Evolutionary conservation across 2,797 vertebrate genomes (phyloP), one percentile per base, ranked within the genome.

Genomic region (Bradypus variegatus): DNA sequence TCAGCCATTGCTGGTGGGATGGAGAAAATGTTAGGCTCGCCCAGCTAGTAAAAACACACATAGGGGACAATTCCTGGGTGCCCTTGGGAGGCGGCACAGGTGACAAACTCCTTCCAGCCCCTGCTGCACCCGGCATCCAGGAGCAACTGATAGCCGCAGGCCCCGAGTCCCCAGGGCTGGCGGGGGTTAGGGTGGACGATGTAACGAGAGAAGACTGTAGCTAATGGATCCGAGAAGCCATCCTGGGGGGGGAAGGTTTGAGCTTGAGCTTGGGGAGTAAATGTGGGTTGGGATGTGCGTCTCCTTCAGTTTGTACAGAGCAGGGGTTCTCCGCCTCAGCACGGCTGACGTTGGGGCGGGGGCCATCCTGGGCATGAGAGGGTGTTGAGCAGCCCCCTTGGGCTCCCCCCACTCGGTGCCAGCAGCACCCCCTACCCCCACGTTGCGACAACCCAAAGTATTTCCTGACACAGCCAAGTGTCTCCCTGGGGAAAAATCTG

Each of bases 331-430:
- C 15, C 5, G 25, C 18, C 8, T 45, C 6, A 1, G 50, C 29
- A 33, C 73, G 3, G 7, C 2, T 2, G n/a, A 36, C 48, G 5
- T 8, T 19, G 58, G 19, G n/a, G 67, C n/a, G 8, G n/a, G 70
- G 29, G 8, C 16, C 3, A 0, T 45, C 75, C 75, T 4, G 2
- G 58, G 36, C 16, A 4, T 31, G 23, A 6, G 45, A 10, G 2
- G 15, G 60, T 19, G n/a, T 8, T 16, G 76, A n/a, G 29, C 45
- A 36, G 84, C 72, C 16, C 65, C n/a, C 48, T 21, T 12, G 67
- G 23, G 8, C 5, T 36, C 65, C 10, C 14, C 38, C 21, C 4
- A 12, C 5, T 29, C 6, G 15, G n/a, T 19, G 60, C 36, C 58
- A 53, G 67, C 8, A n/a, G 53, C 38, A 2, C 19, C 45, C 33